Conservation (phyloP, 1,140 invertebrate genomes). For the Aporrectodea caliginosa region DNA sequence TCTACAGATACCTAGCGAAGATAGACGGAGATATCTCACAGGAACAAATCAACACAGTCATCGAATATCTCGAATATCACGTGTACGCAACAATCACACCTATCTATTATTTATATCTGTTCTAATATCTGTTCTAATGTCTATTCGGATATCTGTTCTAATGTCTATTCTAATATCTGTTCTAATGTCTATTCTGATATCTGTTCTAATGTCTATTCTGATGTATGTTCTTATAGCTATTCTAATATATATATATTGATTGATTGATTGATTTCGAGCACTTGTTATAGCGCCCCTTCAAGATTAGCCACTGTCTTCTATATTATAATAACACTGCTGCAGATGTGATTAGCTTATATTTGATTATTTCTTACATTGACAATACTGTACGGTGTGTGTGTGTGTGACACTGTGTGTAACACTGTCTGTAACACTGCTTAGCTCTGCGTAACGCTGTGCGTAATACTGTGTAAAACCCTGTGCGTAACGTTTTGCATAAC, state of each 20-base stretch:
- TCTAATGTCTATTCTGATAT: neutral
- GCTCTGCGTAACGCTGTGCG: no score
- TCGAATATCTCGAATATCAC: slow-evolving; percentile 49
- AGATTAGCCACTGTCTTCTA: no score
- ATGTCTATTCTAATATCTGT: slow-evolving; percentile 1
- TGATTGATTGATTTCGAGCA: slow-evolving; percentile 14
- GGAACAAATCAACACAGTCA: slow-evolving; percentile 51
- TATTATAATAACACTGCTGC: no score
- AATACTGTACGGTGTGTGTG: no score
- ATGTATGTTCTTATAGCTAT: neutral
- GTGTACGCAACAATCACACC: slow-evolving; percentile 45
- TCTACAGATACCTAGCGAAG: slow-evolving; percentile 68
- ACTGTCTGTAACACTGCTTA: no score
- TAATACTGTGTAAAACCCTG: no score
- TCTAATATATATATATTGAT: neutral
- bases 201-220: neutral
- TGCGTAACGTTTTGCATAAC: no score
- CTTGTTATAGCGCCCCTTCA: no score
- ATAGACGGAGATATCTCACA: slow-evolving; percentile 63
- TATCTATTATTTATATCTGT: neutral
- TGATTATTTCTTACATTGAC: no score
- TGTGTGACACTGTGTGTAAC: no score
- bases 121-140: neutral
- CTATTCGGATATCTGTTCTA: neutral
- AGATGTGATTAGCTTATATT: no score